A percentile compares a stretch with the other conserved stretches of the same genome.
Evolutionary conservation across 2,888 invertebrate species (phyloP).

Genomic region (Cynaeus angustus): DNA sequence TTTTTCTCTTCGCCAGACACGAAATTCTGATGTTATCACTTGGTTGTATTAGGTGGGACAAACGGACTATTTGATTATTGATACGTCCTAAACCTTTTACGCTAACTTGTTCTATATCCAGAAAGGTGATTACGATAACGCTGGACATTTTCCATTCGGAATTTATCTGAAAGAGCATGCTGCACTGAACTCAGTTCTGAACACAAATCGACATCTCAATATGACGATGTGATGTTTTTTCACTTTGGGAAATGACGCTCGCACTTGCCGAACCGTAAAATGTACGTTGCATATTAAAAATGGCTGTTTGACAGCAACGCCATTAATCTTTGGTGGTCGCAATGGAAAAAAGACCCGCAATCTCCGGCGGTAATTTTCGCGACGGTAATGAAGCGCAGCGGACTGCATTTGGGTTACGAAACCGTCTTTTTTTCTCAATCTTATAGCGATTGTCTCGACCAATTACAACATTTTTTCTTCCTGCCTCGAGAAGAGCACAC

Average conservation of each 20-base stretch:
- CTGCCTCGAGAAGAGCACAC: not conserved
- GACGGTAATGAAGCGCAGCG: slow-evolving; percentile 28
- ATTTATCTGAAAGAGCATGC: slow-evolving; percentile 54
- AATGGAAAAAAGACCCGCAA: slow-evolving; percentile 32
- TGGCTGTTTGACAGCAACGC: slow-evolving; percentile 35
- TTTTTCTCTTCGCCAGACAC: slow-evolving; percentile 15
- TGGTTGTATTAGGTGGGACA: slow-evolving; percentile 62
- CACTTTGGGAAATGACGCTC: slow-evolving; percentile 44
- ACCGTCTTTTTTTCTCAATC: too few species aligned
- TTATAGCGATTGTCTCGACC: slow-evolving; percentile 13
- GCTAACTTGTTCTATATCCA: slow-evolving; percentile 53
- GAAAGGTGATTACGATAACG: slow-evolving; percentile 52
- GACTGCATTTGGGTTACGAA: not conserved
- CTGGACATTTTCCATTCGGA: slow-evolving; percentile 56
- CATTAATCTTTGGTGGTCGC: slow-evolving; percentile 43
- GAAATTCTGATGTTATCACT: slow-evolving; percentile 14
- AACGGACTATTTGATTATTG: slow-evolving; percentile 64
- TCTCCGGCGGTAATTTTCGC: slow-evolving; percentile 45
- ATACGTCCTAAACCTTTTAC: slow-evolving; percentile 54
- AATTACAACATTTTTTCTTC: slow-evolving; percentile 25
- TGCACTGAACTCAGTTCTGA: slow-evolving; percentile 49
- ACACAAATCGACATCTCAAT: slow-evolving; percentile 41
- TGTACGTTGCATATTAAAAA: slow-evolving; percentile 50
- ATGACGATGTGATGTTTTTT: slow-evolving; percentile 38
- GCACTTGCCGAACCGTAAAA: slow-evolving; percentile 43